phyloP scores from a whole-genome alignment of 1,140 invertebrate genomes.

The Aphaenogaster floridana region DNA sequence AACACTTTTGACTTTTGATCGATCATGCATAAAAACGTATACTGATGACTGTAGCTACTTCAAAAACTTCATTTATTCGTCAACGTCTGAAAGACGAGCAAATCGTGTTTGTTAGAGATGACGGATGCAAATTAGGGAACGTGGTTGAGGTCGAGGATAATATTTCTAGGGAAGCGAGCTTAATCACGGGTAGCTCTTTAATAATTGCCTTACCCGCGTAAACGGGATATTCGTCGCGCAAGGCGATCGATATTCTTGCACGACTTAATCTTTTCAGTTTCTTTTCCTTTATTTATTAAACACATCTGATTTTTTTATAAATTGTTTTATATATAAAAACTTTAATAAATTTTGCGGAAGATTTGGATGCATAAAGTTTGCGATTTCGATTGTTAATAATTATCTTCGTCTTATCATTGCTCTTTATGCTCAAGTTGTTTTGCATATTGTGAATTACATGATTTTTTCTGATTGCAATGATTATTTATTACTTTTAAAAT shows the following conservation, averaged over 20 bases:
- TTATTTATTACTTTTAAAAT: background rate
- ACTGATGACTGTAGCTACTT: background rate
- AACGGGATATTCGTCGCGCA: conserved; percentile 26
- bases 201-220: conserved; percentile 47
- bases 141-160: conserved; percentile 33
- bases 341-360: background rate
- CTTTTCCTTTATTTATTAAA: background rate
- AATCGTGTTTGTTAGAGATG: conserved; percentile 56
- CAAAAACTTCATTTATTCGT: conserved; percentile 48
- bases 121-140: conserved; percentile 58
- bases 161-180: conserved; percentile 48
- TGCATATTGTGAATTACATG: background rate
- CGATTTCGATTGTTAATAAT: background rate
- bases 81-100: conserved; percentile 43
- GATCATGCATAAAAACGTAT: conserved; percentile 3
- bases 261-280: background rate
- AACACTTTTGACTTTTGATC: background rate
- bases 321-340: background rate
- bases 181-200: conserved; percentile 54
- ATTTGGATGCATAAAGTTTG: background rate
- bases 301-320: conserved; percentile 6
- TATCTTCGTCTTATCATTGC: no score
- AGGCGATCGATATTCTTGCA: conserved; percentile 13
- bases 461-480: background rate
- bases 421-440: background rate